These are phyloP conservation scores for Colius striatus DNA, from an alignment of 2,113 vertebrate genomes.

Conservation along the genomic window DNA sequence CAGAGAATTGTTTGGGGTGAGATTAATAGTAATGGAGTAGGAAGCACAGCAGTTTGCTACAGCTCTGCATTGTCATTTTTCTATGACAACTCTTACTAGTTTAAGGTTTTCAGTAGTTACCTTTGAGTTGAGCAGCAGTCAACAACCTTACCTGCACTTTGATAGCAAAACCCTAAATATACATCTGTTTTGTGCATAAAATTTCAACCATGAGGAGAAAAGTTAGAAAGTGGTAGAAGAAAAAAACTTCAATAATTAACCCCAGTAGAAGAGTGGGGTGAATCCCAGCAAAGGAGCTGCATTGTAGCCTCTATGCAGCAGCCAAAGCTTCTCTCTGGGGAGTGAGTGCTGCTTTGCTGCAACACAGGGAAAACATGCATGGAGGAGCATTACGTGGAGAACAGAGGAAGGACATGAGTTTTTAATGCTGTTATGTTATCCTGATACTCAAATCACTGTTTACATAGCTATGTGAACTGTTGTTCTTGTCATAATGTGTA, in stretches of 20 bases:
- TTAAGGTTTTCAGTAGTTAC: neutral
- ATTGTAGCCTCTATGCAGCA: neutral
- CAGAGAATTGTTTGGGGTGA: neutral
- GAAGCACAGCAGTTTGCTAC: neutral
- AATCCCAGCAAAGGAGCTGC: neutral
- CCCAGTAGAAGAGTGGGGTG: neutral
- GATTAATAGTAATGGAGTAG: neutral
- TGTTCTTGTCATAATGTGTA: fast-evolving
- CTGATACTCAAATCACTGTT: neutral
- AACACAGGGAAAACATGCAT: fast-evolving
- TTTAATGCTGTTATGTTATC: fast-evolving
- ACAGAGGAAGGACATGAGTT: neutral
- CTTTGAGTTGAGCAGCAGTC: neutral
- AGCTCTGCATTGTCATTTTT: neutral
- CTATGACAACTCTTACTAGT: neutral
- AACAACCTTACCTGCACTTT: neutral
- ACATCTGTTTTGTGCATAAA: neutral
- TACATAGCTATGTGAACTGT: fast-evolving
- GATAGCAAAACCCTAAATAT: neutral
- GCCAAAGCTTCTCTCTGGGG: neutral
- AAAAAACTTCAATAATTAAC: neutral
- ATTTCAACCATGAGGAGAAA: neutral
- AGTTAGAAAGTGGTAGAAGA: neutral
- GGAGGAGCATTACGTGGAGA: neutral
- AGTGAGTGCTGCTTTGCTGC: fast-evolving